A percentile compares a stretch with the other conserved stretches of the same genome.
Evolutionary conservation across 2,888 invertebrate species (phyloP).

Genomic region (Microplitis manilae): DNA sequence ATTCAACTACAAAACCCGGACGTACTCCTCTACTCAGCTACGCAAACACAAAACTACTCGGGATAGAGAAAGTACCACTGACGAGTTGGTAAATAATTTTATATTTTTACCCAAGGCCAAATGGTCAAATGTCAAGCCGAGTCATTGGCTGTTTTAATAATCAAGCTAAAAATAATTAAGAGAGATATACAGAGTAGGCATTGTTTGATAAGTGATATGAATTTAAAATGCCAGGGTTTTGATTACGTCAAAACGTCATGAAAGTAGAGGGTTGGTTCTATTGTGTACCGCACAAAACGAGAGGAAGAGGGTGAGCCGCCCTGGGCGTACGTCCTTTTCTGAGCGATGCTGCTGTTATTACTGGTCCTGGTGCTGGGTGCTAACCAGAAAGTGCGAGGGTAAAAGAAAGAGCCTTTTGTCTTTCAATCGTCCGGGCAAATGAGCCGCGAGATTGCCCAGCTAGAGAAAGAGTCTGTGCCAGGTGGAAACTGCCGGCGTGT

Average conservation of each 20-base stretch:
- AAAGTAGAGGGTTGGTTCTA: background rate
- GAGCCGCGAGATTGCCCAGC: slow-evolving; percentile 44
- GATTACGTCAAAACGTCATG: slow-evolving; percentile 12
- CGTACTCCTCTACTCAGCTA: slow-evolving; percentile 55
- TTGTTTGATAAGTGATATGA: slow-evolving; percentile 2
- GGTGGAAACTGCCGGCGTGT: slow-evolving; percentile 46
- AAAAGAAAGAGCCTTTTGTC: slow-evolving; percentile 59
- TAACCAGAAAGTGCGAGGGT: slow-evolving; percentile 27
- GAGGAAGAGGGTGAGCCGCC: slow-evolving; percentile 11
- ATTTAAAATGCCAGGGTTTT: slow-evolving; percentile 5
- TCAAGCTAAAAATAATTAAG: background rate
- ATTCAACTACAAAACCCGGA: slow-evolving; percentile 59
- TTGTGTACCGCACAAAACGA: slow-evolving; percentile 9
- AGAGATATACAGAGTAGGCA: background rate
- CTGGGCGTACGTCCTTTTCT: slow-evolving; percentile 25
- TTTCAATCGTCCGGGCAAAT: slow-evolving; percentile 55
- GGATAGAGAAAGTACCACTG: background rate
- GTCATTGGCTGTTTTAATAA: slow-evolving; percentile 1
- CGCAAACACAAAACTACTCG: slow-evolving; percentile 57
- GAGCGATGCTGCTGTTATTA: background rate
- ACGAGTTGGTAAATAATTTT: background rate
- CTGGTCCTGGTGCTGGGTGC: background rate
- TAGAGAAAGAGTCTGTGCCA: slow-evolving; percentile 37
- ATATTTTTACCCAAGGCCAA: too few relatives aligned
- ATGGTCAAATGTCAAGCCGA: slow-evolving; percentile 10